Conservation (phyloP, 2,888 invertebrate genomes). For the Pocota personata region DNA sequence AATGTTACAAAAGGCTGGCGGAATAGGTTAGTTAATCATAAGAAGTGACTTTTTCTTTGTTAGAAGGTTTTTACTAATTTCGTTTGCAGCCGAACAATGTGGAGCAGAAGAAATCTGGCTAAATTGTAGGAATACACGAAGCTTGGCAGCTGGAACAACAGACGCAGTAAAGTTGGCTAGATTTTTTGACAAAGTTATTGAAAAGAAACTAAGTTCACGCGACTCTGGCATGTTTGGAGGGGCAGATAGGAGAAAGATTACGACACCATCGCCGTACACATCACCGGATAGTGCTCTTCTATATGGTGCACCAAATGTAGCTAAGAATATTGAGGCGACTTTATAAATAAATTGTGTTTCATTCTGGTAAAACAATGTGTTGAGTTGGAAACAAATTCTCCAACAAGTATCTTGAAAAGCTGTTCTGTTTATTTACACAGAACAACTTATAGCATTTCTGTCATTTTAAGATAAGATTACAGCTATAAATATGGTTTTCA, state of each 20-base stretch:
- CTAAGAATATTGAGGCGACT: constrained; percentile 22
- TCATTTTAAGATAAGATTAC: too few relatives aligned
- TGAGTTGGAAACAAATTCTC: too few relatives aligned
- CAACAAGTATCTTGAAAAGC: too few relatives aligned
- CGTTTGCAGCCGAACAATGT: constrained; percentile 90
- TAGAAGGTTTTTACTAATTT: neutral
- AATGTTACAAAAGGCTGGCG: constrained; percentile 79
- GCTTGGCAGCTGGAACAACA: constrained; percentile 96
- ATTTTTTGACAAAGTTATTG: constrained; percentile 94
- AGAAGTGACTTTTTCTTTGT: too few relatives aligned
- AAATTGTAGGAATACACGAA: constrained; percentile 89
- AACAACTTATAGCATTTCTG: too few relatives aligned
- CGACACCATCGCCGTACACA: constrained; percentile 14
- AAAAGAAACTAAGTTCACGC: constrained; percentile 79
- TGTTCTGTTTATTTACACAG: too few relatives aligned
- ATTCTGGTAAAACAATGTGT: too few relatives aligned
- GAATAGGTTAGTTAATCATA: constrained; percentile 78
- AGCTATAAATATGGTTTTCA: too few relatives aligned
- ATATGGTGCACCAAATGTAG: constrained; percentile 5
- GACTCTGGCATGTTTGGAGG: constrained; percentile 75
- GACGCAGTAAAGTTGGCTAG: constrained; percentile 96
- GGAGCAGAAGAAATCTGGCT: constrained; percentile 97
- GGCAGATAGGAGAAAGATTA: constrained; percentile 67
- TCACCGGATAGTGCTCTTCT: constrained; percentile 24
- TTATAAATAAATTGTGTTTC: neutral